Evolutionary conservation across 2,113 vertebrate species (phyloP), one percentile per base, ranked within the genome.

Genomic region (Lethenteron reissneri): DNA sequence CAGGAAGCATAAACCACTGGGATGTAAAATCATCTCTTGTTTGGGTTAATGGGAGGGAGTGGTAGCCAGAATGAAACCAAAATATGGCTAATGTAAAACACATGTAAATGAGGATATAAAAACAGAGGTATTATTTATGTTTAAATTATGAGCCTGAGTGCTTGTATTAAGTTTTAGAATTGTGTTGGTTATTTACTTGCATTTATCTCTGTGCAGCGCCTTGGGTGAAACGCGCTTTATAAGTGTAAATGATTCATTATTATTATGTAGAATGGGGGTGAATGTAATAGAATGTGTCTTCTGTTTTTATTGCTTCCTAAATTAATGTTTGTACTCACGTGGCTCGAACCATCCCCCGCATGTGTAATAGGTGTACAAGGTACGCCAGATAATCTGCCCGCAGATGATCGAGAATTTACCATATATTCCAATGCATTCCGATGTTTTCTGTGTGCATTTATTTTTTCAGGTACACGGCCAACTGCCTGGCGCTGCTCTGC

Each of bases 401-500:
- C 1, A 1, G 2, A 0, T 72, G 74, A 72, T 76, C 70, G 21
- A 56, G 10, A 2, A 68, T 72, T 72, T 11, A 15, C 56, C 3
- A 13, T 75, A 69, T 76, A 64, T 71, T 1, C 4, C 74, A 60
- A 15, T 70, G 4, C 6, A 14, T 71, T 74, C 71, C 56, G 59
- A 14, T 60, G 64, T 75, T 11, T 70, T 58, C 64, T 68, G 11
- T 74, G 11, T 56, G 64, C 74, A 76, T 69, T 73, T 71, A 17
- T 74, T 76, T 58, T 74, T 79, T 73, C 75, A 99, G 94, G 82
- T 91, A 90, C 76, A 92, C 91, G 56, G 88, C 90, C 5, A 88
- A 87, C 75, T 99, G 92, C 79, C 84, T 99, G 76, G 87, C 90
- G 41, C 71, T 90, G 75, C 85, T 99, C 75, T 90, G 87, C 2